Percentiles rank a stretch among this genome's conserved stretches.
Conservation (phyloP, 1,140 invertebrate genomes). For the Drosophila melanogaster region DNA sequence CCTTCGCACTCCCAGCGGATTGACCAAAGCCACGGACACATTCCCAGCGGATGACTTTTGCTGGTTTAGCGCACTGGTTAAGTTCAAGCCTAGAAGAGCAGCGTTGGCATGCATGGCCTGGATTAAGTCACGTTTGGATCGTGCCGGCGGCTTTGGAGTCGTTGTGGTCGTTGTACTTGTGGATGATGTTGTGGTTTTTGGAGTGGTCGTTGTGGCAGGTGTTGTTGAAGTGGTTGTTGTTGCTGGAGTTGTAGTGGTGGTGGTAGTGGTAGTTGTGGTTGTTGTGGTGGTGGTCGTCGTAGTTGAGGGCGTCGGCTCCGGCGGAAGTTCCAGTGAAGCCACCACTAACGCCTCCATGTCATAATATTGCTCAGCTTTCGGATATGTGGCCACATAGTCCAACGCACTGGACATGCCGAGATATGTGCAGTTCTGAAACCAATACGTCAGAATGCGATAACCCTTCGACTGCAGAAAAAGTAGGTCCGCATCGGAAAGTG, state of each 20-base stretch:
- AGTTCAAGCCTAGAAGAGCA: conserved; percentile 57
- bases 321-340: conserved; percentile 88
- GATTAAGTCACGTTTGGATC: conserved; percentile 65
- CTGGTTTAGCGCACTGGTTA: conserved; percentile 69
- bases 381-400: conserved; percentile 88
- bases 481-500: conserved; percentile 87
- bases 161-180: conserved; percentile 44
- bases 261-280: conserved; percentile 86
- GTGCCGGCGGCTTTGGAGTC: conserved; percentile 37
- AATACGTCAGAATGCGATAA: conserved; percentile 88
- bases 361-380: conserved; percentile 86
- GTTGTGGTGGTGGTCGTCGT: conserved; percentile 86
- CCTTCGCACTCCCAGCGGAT: conserved; percentile 59
- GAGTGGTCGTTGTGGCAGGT: conserved; percentile 30
- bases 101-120: conserved; percentile 70
- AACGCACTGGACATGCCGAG: conserved; percentile 88
- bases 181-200: conserved; percentile 39
- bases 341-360: conserved; percentile 89
- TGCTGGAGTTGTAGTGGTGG: conserved; percentile 56
- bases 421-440: conserved; percentile 91
- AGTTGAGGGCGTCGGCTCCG: conserved; percentile 87
- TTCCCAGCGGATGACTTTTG: conserved; percentile 36
- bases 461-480: conserved; percentile 87
- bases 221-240: conserved; percentile 35
- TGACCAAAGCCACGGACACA: conserved; percentile 54